Evolutionary conservation across 2,888 invertebrate genomes (phyloP).

Genomic region (Anoplius nigerrimus): DNA sequence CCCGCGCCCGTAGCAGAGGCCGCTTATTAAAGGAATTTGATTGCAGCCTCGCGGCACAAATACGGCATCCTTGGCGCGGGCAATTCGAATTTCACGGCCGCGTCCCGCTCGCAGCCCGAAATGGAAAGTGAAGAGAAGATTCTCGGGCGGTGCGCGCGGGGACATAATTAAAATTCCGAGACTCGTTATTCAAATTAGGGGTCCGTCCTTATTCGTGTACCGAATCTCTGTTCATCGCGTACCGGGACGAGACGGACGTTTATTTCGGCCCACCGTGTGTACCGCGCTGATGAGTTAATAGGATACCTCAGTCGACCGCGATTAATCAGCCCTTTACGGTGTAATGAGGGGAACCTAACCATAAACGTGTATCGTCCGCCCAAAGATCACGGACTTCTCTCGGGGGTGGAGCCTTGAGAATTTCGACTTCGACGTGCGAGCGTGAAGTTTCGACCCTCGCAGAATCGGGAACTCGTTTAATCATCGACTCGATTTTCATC

Average conservation of each 20-base stretch:
- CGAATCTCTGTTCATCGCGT: constrained; percentile 11
- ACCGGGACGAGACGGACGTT: constrained; percentile 7
- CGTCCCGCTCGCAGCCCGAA: neutral
- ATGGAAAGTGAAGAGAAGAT: constrained; percentile 12
- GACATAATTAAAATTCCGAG: constrained; percentile 23
- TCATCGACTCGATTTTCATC: no score
- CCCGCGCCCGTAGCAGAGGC: no score
- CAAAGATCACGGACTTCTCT: no score
- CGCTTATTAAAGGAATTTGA: no score
- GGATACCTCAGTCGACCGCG: constrained; percentile 22
- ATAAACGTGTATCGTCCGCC: no score
- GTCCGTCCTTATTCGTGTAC: constrained; percentile 18
- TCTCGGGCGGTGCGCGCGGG: neutral
- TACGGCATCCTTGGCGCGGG: neutral
- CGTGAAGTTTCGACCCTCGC: no score
- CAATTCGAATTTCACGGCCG: constrained; percentile 1
- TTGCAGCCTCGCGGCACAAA: no score
- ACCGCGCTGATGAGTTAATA: constrained; percentile 23
- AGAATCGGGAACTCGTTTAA: no score
- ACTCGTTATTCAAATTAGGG: constrained; percentile 29
- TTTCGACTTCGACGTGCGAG: constrained; percentile 6
- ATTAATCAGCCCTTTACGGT: constrained; percentile 32
- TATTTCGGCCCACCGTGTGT: constrained; percentile 1
- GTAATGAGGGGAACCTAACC: constrained; percentile 21
- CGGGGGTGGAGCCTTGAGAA: neutral